phyloP scores from a whole-genome alignment of 2,113 vertebrate genomes.

The Sigmodon hispidus region DNA sequence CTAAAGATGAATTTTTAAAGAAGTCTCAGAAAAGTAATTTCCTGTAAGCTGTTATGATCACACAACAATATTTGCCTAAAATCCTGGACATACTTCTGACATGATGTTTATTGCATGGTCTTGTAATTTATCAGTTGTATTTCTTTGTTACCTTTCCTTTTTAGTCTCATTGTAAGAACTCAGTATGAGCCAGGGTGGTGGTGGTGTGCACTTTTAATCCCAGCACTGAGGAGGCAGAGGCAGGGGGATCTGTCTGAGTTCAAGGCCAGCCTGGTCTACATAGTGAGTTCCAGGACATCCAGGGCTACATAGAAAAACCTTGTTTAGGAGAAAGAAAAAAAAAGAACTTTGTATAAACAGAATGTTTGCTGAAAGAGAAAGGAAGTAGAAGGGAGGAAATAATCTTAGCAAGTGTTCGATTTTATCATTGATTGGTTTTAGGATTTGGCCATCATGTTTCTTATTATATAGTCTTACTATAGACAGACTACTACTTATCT shows the following conservation, averaged over 20 bases:
- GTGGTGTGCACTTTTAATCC: not conserved
- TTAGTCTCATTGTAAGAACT: not conserved
- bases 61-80: not conserved
- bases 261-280: not conserved
- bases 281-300: not conserved
- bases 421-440: conserved; percentile 42
- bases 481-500: not conserved
- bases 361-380: conserved; percentile 46
- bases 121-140: not conserved
- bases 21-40: not conserved
- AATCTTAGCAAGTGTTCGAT: not conserved
- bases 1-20: conserved; percentile 33
- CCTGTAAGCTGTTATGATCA: not conserved
- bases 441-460: not conserved
- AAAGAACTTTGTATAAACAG: not conserved
- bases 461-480: not conserved
- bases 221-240: not conserved
- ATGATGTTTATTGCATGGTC: not conserved
- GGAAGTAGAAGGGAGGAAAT: not conserved
- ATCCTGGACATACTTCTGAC: not conserved
- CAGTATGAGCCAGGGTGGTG: not conserved
- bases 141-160: not conserved
- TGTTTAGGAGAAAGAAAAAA: not conserved
- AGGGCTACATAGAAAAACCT: not conserved
- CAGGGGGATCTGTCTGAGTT: not conserved